These are phyloP conservation scores for Vipera ursinii DNA, from an alignment of 2,797 vertebrate species.

Conservation along the genomic window DNA sequence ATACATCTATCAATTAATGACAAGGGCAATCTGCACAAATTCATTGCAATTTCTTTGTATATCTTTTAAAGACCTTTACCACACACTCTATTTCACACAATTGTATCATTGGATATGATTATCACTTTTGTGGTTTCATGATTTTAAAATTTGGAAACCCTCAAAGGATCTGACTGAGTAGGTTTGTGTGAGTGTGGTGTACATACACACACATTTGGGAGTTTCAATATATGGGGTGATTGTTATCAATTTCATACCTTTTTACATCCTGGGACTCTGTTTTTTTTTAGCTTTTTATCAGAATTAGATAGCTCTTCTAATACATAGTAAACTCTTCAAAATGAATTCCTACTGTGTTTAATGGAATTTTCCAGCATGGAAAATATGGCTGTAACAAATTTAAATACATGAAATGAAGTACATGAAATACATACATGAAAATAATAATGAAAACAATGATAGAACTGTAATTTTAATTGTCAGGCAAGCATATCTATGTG, in stretches of 20 bases:
- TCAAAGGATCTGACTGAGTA: neutral
- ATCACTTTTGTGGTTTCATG: neutral
- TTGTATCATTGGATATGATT: neutral
- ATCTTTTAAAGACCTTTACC: neutral
- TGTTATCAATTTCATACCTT: neutral
- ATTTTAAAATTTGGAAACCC: neutral
- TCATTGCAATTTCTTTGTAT: neutral
- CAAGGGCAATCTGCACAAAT: neutral
- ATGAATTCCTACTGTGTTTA: neutral
- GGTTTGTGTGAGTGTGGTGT: neutral
- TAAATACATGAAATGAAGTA: neutral
- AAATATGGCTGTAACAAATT: neutral
- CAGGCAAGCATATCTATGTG: neutral
- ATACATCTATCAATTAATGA: neutral
- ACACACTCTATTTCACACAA: neutral
- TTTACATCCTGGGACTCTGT: neutral
- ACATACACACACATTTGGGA: neutral
- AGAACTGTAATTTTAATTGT: neutral
- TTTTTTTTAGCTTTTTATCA: neutral
- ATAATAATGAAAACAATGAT: neutral
- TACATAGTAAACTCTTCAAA: neutral
- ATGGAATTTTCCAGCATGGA: neutral
- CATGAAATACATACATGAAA: neutral
- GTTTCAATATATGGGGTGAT: neutral
- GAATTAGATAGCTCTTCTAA: neutral